These are phyloP conservation scores for Spilogale gracilis DNA, from an alignment of 2,113 vertebrate genomes.

Conservation along the genomic window DNA sequence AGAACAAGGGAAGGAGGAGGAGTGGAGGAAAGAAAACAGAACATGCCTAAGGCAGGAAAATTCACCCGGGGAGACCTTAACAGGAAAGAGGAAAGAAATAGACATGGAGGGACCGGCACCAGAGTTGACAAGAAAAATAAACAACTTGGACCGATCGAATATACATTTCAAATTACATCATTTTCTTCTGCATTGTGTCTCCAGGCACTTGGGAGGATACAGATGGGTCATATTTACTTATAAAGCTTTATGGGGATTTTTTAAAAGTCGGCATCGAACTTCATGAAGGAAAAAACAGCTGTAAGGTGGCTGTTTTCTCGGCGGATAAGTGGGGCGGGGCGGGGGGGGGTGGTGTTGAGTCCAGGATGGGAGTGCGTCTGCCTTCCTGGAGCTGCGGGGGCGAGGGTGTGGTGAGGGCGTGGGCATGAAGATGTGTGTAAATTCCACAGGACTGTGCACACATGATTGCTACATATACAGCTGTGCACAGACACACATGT, in stretches of 20 bases:
- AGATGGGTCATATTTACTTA: constrained; percentile 44
- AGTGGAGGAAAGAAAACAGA: not conserved
- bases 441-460: not conserved
- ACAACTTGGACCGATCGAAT: not conserved
- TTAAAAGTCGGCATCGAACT: not conserved
- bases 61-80: not conserved
- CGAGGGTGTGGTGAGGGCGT: not conserved
- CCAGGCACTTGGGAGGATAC: not conserved
- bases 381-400: not conserved
- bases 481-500: too few relatives aligned
- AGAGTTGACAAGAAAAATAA: not conserved
- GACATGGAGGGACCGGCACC: not conserved
- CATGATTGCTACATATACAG: not conserved
- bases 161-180: constrained; percentile 49
- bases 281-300: not conserved
- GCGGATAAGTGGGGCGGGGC: not conserved
- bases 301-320: not conserved
- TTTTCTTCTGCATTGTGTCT: constrained; percentile 35
- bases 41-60: constrained; percentile 24
- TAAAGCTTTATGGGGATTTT: constrained; percentile 67
- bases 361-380: not conserved
- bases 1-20: not conserved
- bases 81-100: constrained; percentile 19
- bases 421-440: not conserved
- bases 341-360: not conserved